Evolutionary conservation across 2,888 invertebrate genomes (phyloP).

Genomic region (Chrysodeixis includens): DNA sequence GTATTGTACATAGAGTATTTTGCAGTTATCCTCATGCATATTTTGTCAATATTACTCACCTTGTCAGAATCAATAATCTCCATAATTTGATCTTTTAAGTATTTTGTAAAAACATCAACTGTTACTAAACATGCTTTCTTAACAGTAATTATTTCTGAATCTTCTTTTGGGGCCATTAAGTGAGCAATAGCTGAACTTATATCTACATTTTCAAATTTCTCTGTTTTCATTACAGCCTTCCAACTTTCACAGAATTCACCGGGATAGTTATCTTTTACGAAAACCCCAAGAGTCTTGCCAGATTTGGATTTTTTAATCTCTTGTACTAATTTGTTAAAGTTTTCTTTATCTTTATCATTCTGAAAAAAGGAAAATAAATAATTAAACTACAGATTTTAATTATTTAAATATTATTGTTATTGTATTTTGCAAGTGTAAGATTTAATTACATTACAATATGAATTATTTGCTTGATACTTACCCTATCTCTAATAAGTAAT

Average conservation of each 20-base stretch:
- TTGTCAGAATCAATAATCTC: conserved; percentile 99
- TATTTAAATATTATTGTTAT: not conserved
- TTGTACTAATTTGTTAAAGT: conserved; percentile 93
- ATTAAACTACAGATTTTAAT: too few relatives aligned
- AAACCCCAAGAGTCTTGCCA: conserved; percentile 96
- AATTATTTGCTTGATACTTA: conserved; percentile 86
- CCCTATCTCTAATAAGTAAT: conserved; percentile 96
- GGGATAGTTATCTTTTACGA: conserved; percentile 97
- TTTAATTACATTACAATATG: too few relatives aligned
- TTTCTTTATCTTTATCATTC: conserved; percentile 97
- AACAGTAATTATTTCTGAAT: conserved; percentile 95
- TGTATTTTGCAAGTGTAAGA: too few relatives aligned
- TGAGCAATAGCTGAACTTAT: conserved; percentile 95
- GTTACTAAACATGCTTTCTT: conserved; percentile 98
- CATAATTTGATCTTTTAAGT: conserved; percentile 99
- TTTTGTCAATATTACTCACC: conserved; percentile 79
- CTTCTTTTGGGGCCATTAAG: conserved; percentile 98
- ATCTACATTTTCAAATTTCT: conserved; percentile 95
- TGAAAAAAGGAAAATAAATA: conserved; percentile 77
- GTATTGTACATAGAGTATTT: not conserved
- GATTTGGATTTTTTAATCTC: conserved; percentile 96
- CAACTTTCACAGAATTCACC: conserved; percentile 98
- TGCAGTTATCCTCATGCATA: not conserved
- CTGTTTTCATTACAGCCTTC: conserved; percentile 93
- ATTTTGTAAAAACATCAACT: conserved; percentile 98